Conservation (phyloP, 2,797 vertebrate species). For the Capromys pilorides region DNA sequence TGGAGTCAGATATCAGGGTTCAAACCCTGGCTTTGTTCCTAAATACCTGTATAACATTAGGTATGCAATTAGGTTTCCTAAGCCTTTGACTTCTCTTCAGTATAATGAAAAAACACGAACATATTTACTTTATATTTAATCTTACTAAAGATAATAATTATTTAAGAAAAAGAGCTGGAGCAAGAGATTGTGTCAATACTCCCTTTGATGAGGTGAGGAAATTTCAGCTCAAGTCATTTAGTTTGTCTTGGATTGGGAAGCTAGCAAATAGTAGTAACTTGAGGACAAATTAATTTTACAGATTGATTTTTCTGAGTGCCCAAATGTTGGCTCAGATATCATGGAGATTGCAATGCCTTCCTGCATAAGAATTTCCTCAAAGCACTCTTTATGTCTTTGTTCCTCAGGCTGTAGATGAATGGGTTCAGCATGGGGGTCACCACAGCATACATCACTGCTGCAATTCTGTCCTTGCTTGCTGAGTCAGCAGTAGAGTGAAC, state of each 20-base stretch:
- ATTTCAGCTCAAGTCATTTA: background rate
- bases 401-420: too few species aligned
- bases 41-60: background rate
- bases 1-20: background rate
- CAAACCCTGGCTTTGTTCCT: slow-evolving; percentile 5
- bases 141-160: background rate
- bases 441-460: slow-evolving; percentile 68
- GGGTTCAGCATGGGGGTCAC: too few species aligned
- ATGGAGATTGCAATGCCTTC: background rate
- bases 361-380: slow-evolving; percentile 28
- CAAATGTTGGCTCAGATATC: background rate
- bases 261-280: background rate
- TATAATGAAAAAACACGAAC: background rate
- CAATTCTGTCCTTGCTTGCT: slow-evolving; percentile 40
- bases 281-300: background rate
- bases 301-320: background rate
- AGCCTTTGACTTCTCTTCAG: background rate
- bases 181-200: background rate
- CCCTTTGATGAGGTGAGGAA: background rate
- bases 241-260: background rate
- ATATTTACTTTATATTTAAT: background rate
- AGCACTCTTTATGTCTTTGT: too few species aligned
- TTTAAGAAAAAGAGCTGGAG: background rate
- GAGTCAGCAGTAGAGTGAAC: slow-evolving; percentile 50
- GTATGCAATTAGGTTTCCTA: background rate